A percentile compares a stretch with the other conserved stretches of the same genome.
These are phyloP conservation scores for Drosophila borealis DNA, from an alignment of 2,888 invertebrate species.

Conservation along the genomic window DNA sequence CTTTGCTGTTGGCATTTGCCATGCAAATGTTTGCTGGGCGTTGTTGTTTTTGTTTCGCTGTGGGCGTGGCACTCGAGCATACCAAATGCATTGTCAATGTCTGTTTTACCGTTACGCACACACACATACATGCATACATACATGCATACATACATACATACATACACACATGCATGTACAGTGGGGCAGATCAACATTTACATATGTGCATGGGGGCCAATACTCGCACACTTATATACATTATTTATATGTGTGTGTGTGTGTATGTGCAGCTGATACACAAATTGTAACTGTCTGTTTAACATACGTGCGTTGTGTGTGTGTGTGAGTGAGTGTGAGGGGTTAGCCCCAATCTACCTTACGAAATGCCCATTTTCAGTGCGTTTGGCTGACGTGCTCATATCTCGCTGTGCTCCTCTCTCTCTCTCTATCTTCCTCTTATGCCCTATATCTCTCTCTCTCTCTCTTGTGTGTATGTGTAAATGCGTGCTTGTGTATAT, in stretches of 20 bases:
- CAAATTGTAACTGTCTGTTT: slow-evolving; percentile 79
- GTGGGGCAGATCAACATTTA: slow-evolving; percentile 62
- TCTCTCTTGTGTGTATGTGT: slow-evolving; percentile 16
- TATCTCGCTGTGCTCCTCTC: slow-evolving; percentile 37
- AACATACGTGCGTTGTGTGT: slow-evolving; percentile 62
- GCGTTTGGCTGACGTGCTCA: slow-evolving; percentile 70
- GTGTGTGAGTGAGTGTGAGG: slow-evolving; percentile 13
- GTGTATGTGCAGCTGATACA: slow-evolving; percentile 57
- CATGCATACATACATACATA: slow-evolving; percentile 18
- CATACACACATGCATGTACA: slow-evolving; percentile 3
- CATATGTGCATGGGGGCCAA: slow-evolving; percentile 27
- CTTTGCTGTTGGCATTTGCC: slow-evolving; percentile 42
- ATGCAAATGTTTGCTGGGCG: slow-evolving; percentile 54
- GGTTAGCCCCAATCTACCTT: slow-evolving; percentile 1
- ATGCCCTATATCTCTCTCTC: slow-evolving; percentile 1
- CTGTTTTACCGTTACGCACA: slow-evolving; percentile 49
- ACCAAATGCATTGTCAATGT: slow-evolving; percentile 66
- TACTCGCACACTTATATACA: slow-evolving; percentile 28
- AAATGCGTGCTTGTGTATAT: slow-evolving; percentile 46
- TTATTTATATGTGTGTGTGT: slow-evolving; percentile 17
- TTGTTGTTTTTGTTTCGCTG: slow-evolving; percentile 17
- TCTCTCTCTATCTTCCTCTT: neutral
- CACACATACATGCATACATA: slow-evolving; percentile 6
- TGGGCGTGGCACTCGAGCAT: slow-evolving; percentile 36
- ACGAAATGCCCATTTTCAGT: slow-evolving; percentile 46